Base-by-base conservation (phyloP, 1,140 invertebrate species). In the Tenebrio molitor region DNA sequence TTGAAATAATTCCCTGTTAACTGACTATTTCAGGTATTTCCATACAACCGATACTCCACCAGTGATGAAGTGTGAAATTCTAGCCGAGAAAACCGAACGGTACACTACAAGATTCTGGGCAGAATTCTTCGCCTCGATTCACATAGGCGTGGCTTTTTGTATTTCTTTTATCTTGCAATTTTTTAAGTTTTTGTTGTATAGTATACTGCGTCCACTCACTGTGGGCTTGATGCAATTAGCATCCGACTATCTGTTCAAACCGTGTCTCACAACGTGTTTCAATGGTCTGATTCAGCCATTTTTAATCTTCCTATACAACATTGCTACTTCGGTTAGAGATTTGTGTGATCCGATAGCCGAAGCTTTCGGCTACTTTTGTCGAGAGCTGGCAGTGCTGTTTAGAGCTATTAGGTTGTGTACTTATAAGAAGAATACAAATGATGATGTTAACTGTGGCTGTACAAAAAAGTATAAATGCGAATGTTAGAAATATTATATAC, bases 241-340 rank as follows among this genome's bases (percentile, higher is more conserved):
- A n/a, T 88, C 89, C 0, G 90, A 92, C 81, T 89, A 90, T 76
- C 84, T 89, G 65, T 76, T 91, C 34, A 91, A 91, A 80, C 91
- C 91, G 1, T 79, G 87, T 12, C 78, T 92, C 42, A 88, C 89
- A 1, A 86, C 90, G 25, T 0, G 86, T 5, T 91, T 91, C 75
- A 91, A 92, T 79, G 88, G 86, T 0, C 69, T 89, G 14, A 82
- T 91, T 44, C 90, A 90, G 74, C 90, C 91, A 1, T 72, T 87
- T 1, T 75, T 91, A 58, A 89, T 90, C 71, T 85, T 90, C 66
- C 66, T 88, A 0, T 89, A 88, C 70, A 91, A 91, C 72, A 78
- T 89, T 1, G 80, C 86, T 5, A 87, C 86, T 0, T 91, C 89
- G 0, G 6, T 90, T 1, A 84, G 88, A 14, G 89, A 89, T 73